Base-by-base conservation (phyloP, 1,140 invertebrate species). In the Phthorimaea operculella region DNA sequence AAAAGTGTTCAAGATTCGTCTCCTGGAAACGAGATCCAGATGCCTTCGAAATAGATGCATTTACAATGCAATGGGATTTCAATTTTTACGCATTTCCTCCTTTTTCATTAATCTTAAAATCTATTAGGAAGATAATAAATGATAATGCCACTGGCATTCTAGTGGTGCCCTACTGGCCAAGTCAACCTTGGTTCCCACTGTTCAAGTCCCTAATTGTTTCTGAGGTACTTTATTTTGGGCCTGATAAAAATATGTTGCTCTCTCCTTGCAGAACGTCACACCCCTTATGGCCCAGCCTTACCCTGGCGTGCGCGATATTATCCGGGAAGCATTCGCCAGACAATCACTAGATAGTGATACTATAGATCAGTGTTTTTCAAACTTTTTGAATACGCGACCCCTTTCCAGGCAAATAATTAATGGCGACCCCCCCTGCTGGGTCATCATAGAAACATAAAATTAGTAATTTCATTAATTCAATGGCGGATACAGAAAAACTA, bases 11-110 rank as follows among this genome's bases (percentile, higher is more conserved):
- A 15, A 44, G 28, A 54, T 54, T 28, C 16, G 52, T 54, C 4
- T n/a, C n/a, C n/a, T 54, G 52, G 52, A 47, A 45, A 47, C 52
- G 42, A 7, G 42, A 54, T 16, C 52, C 52, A 7, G 12, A 44
- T 8, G 52, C 52, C 47, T 54, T 45, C 28, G 34, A 52, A 15
- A 52, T 52, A 39, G 51, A 52, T 16, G 51, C 51, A n/a, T 52
- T 52, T 52, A 52, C 51, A 16, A 7, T 52, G 11, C 7, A 34
- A 9, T 52, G 51, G 51, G 10, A 17, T 8, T 36, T n/a, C 16
- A 39, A 39, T 16, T 52, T 52, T 17, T 52, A 52, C 17, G 51
- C 51, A 21, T 52, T 51, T 52, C 51, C 51, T 8, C 51, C 51
- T 4, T 52, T 52, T 21, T 3, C 34, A 6, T 6, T 52, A 11